phyloP scores from a whole-genome alignment of 2,113 vertebrate genomes.

The Rhipidura dahli region DNA sequence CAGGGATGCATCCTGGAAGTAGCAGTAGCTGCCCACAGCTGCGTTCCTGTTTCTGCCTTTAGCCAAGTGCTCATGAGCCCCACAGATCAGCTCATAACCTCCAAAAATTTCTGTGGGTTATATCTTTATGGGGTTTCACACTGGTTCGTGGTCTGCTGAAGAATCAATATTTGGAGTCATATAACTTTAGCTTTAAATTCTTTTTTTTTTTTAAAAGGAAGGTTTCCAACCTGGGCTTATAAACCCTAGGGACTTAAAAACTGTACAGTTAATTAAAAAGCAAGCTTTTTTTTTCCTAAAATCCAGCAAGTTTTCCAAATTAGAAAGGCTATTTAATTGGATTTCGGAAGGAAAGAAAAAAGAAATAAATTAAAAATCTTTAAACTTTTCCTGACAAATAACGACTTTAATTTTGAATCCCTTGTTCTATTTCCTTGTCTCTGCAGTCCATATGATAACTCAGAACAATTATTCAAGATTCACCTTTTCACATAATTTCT shows the following conservation, averaged over 20 bases:
- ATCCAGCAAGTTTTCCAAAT: neutral
- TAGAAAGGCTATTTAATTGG: neutral
- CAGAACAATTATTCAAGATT: neutral
- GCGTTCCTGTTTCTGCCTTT: neutral
- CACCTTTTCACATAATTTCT: neutral
- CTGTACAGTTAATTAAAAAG: neutral
- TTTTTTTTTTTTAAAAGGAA: neutral
- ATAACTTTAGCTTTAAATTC: neutral
- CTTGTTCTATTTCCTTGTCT: neutral
- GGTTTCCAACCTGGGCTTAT: neutral
- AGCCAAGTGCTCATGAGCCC: neutral
- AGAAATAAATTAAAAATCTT: neutral
- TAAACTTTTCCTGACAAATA: neutral
- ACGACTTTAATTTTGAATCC: neutral
- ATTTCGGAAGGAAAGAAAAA: neutral
- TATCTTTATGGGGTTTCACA: accelerated
- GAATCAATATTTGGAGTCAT: neutral
- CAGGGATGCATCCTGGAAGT: neutral
- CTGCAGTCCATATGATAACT: neutral
- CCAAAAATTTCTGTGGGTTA: neutral
- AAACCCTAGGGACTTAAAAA: neutral
- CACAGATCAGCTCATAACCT: neutral
- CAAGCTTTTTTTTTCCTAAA: neutral
- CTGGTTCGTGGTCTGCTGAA: neutral
- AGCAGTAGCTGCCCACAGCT: neutral